These are phyloP conservation scores for Siniperca obscura DNA, from an alignment of 2,797 vertebrate genomes.

Conservation along the genomic window DNA sequence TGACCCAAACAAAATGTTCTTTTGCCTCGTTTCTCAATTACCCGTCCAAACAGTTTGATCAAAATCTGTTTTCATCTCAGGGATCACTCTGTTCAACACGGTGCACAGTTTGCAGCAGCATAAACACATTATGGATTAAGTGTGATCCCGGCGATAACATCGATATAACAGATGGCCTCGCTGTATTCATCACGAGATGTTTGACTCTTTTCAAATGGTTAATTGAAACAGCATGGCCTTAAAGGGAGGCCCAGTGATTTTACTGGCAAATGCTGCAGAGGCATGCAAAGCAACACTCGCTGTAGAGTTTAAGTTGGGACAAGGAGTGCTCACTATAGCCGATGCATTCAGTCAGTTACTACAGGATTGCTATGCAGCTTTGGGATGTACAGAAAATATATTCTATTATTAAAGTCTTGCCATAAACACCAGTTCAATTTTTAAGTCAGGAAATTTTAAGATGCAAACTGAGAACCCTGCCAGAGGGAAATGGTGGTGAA, in stretches of 20 bases:
- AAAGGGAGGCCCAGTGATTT: slow-evolving; percentile 52
- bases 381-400: slow-evolving; percentile 10
- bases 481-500: slow-evolving; percentile 9
- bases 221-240: slow-evolving; percentile 75
- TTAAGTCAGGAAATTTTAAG: background rate
- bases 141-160: slow-evolving; percentile 64
- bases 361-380: slow-evolving; percentile 13
- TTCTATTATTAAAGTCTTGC: background rate
- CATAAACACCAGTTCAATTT: slow-evolving; percentile 1
- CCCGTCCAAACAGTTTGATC: slow-evolving; percentile 33
- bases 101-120: slow-evolving; percentile 63
- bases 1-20: slow-evolving; percentile 44
- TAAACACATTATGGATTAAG: slow-evolving; percentile 75
- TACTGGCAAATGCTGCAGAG: slow-evolving; percentile 60
- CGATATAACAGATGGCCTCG: slow-evolving; percentile 64
- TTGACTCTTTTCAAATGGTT: slow-evolving; percentile 61
- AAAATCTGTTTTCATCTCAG: slow-evolving; percentile 40
- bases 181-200: slow-evolving; percentile 71
- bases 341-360: slow-evolving; percentile 25
- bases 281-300: slow-evolving; percentile 70
- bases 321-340: slow-evolving; percentile 14
- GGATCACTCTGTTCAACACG: slow-evolving; percentile 34
- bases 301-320: slow-evolving; percentile 54
- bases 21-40: slow-evolving; percentile 4
- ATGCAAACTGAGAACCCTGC: slow-evolving; percentile 20